Percentiles rank a stretch among this genome's conserved stretches.
These are phyloP conservation scores for Halocaridina rubra DNA, from an alignment of 2,888 invertebrate species.

Conservation along the genomic window DNA sequence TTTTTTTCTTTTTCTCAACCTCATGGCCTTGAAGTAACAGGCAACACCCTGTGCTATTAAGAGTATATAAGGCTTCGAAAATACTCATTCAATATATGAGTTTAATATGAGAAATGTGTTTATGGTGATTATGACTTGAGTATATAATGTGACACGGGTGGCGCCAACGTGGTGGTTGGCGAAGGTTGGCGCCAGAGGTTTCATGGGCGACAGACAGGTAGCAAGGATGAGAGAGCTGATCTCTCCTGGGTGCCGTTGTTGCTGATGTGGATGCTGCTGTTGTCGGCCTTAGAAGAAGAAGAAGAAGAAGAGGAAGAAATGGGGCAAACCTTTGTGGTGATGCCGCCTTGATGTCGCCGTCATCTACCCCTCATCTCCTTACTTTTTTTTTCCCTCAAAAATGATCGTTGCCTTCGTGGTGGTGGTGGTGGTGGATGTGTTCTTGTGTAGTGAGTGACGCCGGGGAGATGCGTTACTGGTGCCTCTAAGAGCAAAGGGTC, in stretches of 20 bases:
- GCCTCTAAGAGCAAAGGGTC: too few relatives aligned
- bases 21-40: too few relatives aligned
- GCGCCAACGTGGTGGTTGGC: constrained; percentile 1
- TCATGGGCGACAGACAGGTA: constrained; percentile 36
- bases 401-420: neutral
- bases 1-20: too few relatives aligned
- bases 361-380: neutral
- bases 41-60: too few relatives aligned
- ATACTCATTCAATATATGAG: neutral
- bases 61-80: neutral
- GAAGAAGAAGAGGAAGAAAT: neutral
- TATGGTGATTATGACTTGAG: neutral
- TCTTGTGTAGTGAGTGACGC: neutral
- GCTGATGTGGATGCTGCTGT: neutral
- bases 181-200: constrained; percentile 18
- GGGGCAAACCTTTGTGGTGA: neutral
- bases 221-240: constrained; percentile 19
- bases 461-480: constrained; percentile 25
- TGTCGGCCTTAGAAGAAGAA: neutral
- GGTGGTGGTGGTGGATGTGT: neutral
- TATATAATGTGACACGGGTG: neutral
- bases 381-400: neutral
- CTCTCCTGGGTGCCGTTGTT: neutral
- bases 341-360: constrained; percentile 44
- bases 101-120: neutral